Evolutionary conservation across 2,888 invertebrate genomes (phyloP).

Genomic region (Parelbella ahira): DNA sequence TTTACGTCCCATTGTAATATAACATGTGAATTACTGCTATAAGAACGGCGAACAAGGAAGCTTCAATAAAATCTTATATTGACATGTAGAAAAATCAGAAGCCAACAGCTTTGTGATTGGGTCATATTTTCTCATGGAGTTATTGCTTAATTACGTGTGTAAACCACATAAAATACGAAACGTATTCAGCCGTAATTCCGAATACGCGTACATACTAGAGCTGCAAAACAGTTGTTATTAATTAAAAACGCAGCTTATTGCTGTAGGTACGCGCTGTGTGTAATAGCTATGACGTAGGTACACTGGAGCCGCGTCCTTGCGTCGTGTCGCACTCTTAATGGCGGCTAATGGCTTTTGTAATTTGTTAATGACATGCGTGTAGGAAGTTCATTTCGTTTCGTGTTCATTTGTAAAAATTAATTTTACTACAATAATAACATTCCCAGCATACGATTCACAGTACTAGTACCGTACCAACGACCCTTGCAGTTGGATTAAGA

Average conservation of each 20-base stretch:
- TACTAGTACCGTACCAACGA: slow-evolving; percentile 3
- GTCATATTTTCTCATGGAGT: slow-evolving; percentile 48
- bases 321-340: slow-evolving; percentile 27
- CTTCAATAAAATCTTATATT: slow-evolving; percentile 16
- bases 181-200: slow-evolving; percentile 30
- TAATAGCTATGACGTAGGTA: slow-evolving; percentile 37
- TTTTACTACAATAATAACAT: slow-evolving; percentile 17
- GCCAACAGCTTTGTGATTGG: slow-evolving; percentile 19
- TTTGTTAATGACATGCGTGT: slow-evolving; percentile 30
- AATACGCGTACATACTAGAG: slow-evolving; percentile 30
- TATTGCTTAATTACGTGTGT: slow-evolving; percentile 56
- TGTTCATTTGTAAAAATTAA: slow-evolving; percentile 29
- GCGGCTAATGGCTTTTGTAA: slow-evolving; percentile 29
- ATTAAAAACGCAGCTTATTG: slow-evolving; percentile 34
- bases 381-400: slow-evolving; percentile 18
- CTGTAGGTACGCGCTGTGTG: slow-evolving; percentile 34
- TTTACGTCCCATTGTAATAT: too few relatives aligned
- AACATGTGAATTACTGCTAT: background rate
- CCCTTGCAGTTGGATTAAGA: slow-evolving; percentile 4
- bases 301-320: slow-evolving; percentile 33
- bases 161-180: slow-evolving; percentile 43
- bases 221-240: slow-evolving; percentile 37
- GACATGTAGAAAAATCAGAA: slow-evolving; percentile 23
- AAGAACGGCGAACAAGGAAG: slow-evolving; percentile 2
- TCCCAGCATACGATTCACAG: slow-evolving; percentile 7